A percentile compares a stretch with the other conserved stretches of the same genome.
Conservation (phyloP, 2,113 vertebrate genomes). For the Crotalus helleri region DNA sequence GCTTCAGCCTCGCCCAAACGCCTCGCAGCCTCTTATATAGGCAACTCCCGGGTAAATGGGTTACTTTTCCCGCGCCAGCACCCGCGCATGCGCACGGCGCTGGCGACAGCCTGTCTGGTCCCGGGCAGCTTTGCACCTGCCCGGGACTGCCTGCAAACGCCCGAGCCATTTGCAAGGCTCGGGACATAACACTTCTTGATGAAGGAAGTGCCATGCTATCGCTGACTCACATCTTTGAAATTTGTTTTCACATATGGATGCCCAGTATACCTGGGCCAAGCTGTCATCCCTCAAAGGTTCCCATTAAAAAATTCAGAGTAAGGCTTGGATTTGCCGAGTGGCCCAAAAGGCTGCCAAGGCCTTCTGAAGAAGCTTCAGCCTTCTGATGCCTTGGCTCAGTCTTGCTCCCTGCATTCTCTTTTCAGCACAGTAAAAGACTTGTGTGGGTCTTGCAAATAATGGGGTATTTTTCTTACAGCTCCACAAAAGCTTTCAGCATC, state of each 20-base stretch:
- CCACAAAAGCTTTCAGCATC: slow-evolving; percentile 48
- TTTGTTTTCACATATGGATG: neutral
- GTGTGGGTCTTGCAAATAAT: slow-evolving; percentile 43
- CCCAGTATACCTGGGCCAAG: neutral
- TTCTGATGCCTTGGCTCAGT: slow-evolving; percentile 40
- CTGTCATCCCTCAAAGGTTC: slow-evolving; percentile 33
- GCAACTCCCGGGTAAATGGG: too few species aligned
- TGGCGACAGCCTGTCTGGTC: too few species aligned
- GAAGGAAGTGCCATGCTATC: rapidly evolving
- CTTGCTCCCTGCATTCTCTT: slow-evolving; percentile 50
- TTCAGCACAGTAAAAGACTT: slow-evolving; percentile 63
- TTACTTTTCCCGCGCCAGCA: too few species aligned
- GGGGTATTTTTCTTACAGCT: slow-evolving; percentile 46
- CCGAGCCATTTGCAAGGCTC: too few species aligned
- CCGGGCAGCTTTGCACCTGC: too few species aligned
- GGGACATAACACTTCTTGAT: too few species aligned
- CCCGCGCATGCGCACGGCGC: too few species aligned
- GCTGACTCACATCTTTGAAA: neutral
- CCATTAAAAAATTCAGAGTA: slow-evolving; percentile 45
- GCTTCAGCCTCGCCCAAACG: too few species aligned
- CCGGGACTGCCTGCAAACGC: too few species aligned
- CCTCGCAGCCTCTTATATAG: too few species aligned
- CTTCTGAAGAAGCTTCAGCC: slow-evolving; percentile 47
- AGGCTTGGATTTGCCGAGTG: neutral
- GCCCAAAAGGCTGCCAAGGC: slow-evolving; percentile 36